Evolutionary conservation across 2,113 vertebrate genomes (phyloP).

Genomic region (Psilopsiagon aymara): DNA sequence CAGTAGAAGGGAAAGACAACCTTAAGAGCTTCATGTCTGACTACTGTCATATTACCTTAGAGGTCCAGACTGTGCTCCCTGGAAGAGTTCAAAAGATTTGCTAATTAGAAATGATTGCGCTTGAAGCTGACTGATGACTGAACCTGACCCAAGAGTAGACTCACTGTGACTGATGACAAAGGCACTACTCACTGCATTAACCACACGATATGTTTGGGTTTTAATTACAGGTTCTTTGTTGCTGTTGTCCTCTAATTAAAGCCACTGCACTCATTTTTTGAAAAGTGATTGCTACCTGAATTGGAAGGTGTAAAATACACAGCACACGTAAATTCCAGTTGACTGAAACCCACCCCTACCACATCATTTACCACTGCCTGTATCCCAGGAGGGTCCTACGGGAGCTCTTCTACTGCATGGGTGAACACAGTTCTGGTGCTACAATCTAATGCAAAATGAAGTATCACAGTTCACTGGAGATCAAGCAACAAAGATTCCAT

Average conservation of each 20-base stretch:
- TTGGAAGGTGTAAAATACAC: background rate
- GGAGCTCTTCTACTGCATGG: background rate
- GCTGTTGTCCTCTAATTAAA: constrained; percentile 40
- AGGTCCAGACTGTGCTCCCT: background rate
- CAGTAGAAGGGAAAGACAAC: background rate
- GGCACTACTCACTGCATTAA: background rate
- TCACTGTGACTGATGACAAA: background rate
- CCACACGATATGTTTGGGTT: background rate
- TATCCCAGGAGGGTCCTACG: background rate
- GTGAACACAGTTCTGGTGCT: background rate
- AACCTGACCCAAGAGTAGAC: background rate
- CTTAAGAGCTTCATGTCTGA: background rate
- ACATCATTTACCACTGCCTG: background rate
- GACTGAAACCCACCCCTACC: background rate
- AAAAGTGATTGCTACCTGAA: background rate
- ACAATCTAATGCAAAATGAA: background rate
- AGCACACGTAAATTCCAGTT: background rate
- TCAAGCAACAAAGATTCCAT: background rate
- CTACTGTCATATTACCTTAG: background rate
- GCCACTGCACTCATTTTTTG: background rate
- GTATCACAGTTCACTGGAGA: background rate
- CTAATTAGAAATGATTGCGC: constrained; percentile 19
- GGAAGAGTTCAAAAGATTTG: constrained; percentile 14
- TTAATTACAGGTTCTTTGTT: constrained; percentile 32
- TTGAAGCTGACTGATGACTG: constrained; percentile 14